A percentile compares a stretch with the other conserved stretches of the same genome.
Conservation (phyloP, 1,140 invertebrate species). For the Galleria mellonella region DNA sequence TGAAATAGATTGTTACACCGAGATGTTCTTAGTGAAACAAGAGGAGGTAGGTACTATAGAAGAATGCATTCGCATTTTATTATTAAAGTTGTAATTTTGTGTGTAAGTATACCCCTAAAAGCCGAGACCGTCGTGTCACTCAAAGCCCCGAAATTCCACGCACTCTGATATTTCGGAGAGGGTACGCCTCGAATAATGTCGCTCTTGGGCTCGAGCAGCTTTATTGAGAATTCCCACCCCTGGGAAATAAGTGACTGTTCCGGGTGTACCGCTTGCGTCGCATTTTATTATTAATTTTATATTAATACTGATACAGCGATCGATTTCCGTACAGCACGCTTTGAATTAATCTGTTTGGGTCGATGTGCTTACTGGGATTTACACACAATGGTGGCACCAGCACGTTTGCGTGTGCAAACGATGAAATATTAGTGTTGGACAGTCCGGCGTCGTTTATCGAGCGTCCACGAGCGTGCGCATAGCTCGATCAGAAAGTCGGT, state of each 20-base stretch:
- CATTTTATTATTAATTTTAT: constrained; percentile 17
- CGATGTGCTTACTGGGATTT: constrained; percentile 41
- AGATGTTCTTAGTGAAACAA: no score
- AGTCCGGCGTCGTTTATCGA: constrained; percentile 24
- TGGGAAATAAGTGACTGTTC: constrained; percentile 22
- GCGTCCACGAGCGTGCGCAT: constrained; percentile 21
- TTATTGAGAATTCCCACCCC: constrained; percentile 26
- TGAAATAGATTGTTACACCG: no score
- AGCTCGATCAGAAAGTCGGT: background rate
- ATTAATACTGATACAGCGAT: constrained; percentile 11
- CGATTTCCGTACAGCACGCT: constrained; percentile 26
- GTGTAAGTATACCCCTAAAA: constrained; percentile 15
- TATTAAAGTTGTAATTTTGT: constrained; percentile 5
- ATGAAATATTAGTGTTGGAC: constrained; percentile 42
- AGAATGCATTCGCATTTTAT: no score
- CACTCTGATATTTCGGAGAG: constrained; percentile 29
- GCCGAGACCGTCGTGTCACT: constrained; percentile 18
- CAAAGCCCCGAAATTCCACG: constrained; percentile 31
- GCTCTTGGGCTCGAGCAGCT: constrained; percentile 14
- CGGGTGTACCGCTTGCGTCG: background rate
- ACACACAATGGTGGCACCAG: constrained; percentile 42
- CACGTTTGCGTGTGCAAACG: constrained; percentile 40
- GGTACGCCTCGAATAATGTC: constrained; percentile 20
- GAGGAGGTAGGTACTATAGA: no score
- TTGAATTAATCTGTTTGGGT: constrained; percentile 39